These are phyloP conservation scores for Chironomus striatipennis DNA, from an alignment of 1,140 invertebrate species.

Conservation along the genomic window DNA sequence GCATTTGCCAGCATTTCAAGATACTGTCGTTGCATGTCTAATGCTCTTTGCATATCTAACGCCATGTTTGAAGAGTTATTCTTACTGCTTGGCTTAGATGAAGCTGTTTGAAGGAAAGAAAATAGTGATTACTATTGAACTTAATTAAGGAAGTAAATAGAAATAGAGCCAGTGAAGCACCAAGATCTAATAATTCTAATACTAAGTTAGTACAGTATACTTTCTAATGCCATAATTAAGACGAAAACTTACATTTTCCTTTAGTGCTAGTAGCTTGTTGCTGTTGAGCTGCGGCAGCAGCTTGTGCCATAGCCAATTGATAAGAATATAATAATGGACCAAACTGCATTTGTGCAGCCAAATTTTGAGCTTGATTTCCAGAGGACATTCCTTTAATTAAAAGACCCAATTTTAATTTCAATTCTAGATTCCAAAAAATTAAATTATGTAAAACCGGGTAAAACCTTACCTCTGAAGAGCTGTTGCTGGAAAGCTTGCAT, in stretches of 20 bases:
- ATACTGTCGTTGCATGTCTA: slow-evolving; percentile 90
- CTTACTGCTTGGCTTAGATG: slow-evolving; percentile 37
- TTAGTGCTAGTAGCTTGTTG: slow-evolving; percentile 46
- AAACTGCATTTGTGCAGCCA: slow-evolving; percentile 64
- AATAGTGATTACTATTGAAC: no score
- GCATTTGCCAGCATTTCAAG: slow-evolving; percentile 40
- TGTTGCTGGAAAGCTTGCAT: slow-evolving; percentile 75
- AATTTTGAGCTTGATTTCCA: slow-evolving; percentile 29
- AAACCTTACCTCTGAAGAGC: slow-evolving; percentile 54
- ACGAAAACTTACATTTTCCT: slow-evolving; percentile 25
- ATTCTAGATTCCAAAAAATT: neutral
- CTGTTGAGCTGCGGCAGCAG: slow-evolving; percentile 34
- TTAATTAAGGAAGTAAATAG: no score
- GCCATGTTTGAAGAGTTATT: slow-evolving; percentile 49
- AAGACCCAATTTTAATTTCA: neutral
- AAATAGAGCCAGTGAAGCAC: no score
- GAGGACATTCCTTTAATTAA: slow-evolving; percentile 34
- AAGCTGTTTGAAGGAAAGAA: neutral
- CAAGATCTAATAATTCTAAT: no score
- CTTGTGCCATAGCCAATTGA: slow-evolving; percentile 74
- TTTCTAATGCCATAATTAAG: no score
- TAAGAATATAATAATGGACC: slow-evolving; percentile 78
- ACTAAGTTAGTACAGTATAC: no score
- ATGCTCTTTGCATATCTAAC: slow-evolving; percentile 64
- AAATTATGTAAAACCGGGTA: neutral